Evolutionary conservation across 2,888 invertebrate species (phyloP), one percentile per base, ranked within the genome.

Genomic region (Trichopoda pennipes): DNA sequence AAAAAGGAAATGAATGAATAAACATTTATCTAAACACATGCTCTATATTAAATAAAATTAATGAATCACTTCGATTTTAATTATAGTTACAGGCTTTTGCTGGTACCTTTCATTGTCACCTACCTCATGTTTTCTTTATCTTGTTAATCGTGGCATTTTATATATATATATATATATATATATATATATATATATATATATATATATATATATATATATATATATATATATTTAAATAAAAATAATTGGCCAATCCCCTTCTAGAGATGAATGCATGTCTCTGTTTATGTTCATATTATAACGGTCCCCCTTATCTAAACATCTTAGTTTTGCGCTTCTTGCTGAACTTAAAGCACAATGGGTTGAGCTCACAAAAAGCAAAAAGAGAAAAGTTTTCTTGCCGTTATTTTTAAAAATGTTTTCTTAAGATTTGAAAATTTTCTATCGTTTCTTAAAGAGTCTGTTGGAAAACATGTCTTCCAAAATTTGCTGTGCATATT

Each of bases 41-140:
- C 58, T 51, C 21, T 56, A 56, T 69, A 66, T 82, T 61, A 68
- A 60, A 82, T 66, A 68, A 32, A 82, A 82, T 82, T 51, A 82
- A 69, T 75, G 69, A 42, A 42, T 42, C 35, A 35, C 10, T 35
- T 35, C 35, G 35, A 7, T 8, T 35, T 10, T 6, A 35, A 8
- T 35, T 10, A 35, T 35, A 10, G 38, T 38, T 12, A 38, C 38
- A 38, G 3, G 3, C 12, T 38, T 38, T 12, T 38, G 38, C 38
- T 38, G 38, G 38, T 7, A 28, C 38, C 53, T 49, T 53, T 21
- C 17, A 16, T 66, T 66, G 32, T 38, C 49, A 12, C 32, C 47
- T 49, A n/a, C 49, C 10, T 64, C 16, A n/a, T 32, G 32, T 14
- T 12, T 47, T 16, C 38, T 47, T 14, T 19, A 23, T n/a, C 23